Evolutionary conservation across 2,888 invertebrate species (phyloP), one percentile per base, ranked within the genome.

Genomic region (Drosophila trichaetosa): DNA sequence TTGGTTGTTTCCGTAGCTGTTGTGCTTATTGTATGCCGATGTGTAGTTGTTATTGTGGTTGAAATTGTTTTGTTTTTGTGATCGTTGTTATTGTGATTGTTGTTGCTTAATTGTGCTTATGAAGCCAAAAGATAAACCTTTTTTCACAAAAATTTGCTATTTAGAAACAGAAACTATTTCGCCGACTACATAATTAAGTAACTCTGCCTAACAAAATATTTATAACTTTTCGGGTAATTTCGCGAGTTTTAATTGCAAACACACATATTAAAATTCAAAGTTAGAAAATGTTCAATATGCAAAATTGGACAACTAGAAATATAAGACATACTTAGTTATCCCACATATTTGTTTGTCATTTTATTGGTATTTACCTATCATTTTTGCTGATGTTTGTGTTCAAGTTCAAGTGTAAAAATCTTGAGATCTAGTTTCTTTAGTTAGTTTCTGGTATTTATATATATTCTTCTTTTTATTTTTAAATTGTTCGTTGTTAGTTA

Each of bases 61-160:
- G 61, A 48, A 1, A 48, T 53, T 6, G 58, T 64, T 61, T 51
- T n/a, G 42, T 53, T 7, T 49, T 52, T 3, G 58, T 40, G 4
- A 48, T 53, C 2, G 38, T 10, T 10, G 51, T 27, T n/a, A 49
- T 60, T 18, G 65, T 73, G 0, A 57, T 68, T 1, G 51, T 60
- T 3, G 63, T 68, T 4, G 57, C 52, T 75, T 54, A 64, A 69
- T 69, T 69, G 54, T 64, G 29, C 38, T 67, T 59, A 68, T 56
- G 48, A 52, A 33, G 13, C 4, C 29, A 31, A 29, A 4, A 13
- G 2, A 46, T 21, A 21, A 24, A 57, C 33, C 11, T 24, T 13
- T 40, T 21, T 51, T n/a, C 60, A 36, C 5, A 42, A 13, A 16
- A 24, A 21, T 36, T 6, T 2, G 1, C 48, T 31, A 51, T 27